phyloP scores from a whole-genome alignment of 2,888 invertebrate species.

The Taenaris catops region DNA sequence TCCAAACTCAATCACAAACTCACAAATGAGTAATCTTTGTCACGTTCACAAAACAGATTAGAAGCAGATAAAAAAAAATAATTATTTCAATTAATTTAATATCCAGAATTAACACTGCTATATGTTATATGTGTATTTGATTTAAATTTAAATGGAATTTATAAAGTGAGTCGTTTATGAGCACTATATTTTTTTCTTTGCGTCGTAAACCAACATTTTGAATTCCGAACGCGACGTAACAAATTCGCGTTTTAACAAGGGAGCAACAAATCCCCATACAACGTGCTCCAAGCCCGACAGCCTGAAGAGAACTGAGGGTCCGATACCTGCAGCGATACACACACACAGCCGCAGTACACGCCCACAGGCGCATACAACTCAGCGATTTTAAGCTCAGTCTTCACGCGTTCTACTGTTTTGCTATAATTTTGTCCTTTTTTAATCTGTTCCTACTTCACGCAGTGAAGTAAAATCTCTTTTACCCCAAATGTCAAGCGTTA shows the following conservation, averaged over 20 bases:
- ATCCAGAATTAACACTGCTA: no score
- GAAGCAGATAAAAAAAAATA: no score
- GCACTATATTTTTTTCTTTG: constrained; percentile 4
- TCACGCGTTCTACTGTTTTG: constrained; percentile 41
- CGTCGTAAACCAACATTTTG: constrained; percentile 1
- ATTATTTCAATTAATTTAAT: no score
- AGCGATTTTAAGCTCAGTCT: constrained; percentile 60
- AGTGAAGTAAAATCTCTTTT: constrained; percentile 23
- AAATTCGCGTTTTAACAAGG: constrained; percentile 15
- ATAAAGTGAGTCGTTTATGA: no score
- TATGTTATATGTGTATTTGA: no score
- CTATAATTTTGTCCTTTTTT: constrained; percentile 23
- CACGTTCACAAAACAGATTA: no score
- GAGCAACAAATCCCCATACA: constrained; percentile 16
- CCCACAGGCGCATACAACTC: constrained; percentile 42
- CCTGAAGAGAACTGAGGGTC: constrained; percentile 63
- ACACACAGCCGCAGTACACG: constrained; percentile 59
- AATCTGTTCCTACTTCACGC: constrained; percentile 24
- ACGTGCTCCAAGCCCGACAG: constrained; percentile 38
- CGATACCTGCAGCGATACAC: constrained; percentile 72
- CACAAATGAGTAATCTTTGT: no score
- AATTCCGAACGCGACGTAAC: constrained; percentile 19
- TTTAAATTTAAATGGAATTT: no score
- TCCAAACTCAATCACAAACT: constrained; percentile 1
- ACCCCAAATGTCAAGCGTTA: no score